Base-by-base conservation (phyloP, 2,113 vertebrate genomes). In the Dasyornis broadbenti region DNA sequence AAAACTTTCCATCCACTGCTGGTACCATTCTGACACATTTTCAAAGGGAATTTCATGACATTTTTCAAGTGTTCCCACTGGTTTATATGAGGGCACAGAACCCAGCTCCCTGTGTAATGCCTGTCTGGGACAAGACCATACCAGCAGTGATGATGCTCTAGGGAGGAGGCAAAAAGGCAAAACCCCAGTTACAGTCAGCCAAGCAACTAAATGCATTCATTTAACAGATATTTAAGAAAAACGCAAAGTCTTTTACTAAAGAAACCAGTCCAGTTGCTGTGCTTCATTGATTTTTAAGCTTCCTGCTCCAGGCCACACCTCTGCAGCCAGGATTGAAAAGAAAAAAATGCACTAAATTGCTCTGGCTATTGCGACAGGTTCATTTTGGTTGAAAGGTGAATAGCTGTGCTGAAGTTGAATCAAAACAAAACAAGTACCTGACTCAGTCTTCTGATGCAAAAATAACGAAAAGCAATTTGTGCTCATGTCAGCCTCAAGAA, bases 401-500 rank as follows among this genome's bases (percentile, higher is more conserved):
- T 26, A 86, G 68, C 69, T 79, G 61, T 86, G 35, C 66, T 84
- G 69, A 73, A 60, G 60, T 61, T 94, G 47, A 17, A 59, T 27
- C 69, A 94, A 90, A 95, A 88, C 56, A 80, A 86, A 93, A 73
- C 39, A 66, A 86, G 69, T 71, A 95, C 69, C 69, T 84, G 71
- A 63, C 66, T 70, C 68, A 60, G 76, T 68, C 53, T 88, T 94
- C 52, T 86, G 90, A 86, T 72, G 82, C 69, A 96, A 73, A 24
- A 94, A 81, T 86, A 96, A 95, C 89, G 82, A 90, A 94, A 90
- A 93, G 79, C 92, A 94, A 96, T 94, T 93, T 94, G 86, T 83
- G 95, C 64, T 83, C 53, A 17, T 57, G 83, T 81, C 0, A 0
- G 49, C 53, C 40, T 64, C 13, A 8, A 83, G 53, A 90, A 96